Base-by-base conservation (phyloP, 1,140 invertebrate genomes). In the Trichomalopsis sarcophagae region DNA sequence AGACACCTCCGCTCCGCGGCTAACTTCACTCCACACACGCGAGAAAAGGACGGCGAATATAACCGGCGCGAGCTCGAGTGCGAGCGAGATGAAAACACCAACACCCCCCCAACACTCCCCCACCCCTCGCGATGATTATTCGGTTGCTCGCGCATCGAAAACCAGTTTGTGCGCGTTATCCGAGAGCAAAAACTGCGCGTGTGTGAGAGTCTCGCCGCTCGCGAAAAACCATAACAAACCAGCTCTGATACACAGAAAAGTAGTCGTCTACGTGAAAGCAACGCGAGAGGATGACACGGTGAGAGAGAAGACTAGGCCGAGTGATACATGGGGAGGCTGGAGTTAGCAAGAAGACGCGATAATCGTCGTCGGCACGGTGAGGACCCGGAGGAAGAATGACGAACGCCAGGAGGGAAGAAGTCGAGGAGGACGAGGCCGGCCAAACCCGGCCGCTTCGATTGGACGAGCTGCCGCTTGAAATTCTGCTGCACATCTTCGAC, bases 401-500 rank as follows among this genome's bases (percentile, higher is more conserved):
- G 55, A 62, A 62, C 55, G 13, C 68, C 27, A 71, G 44, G 27
- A 73, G 21, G 0, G 77, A 55, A 17, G 55, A 74, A 27, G 13
- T 7, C 50, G 27, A 21, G 47, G 36, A 74, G 66, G 40, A 50
- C 10, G 13, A 10, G 21, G 5, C 50, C 69, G 47, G 21, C 10
- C 62, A 47, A 6, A n/a, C 27, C 33, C 11, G 33, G 55, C 78
- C 47, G 6, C 1, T 82, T 9, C 62, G 30, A 0, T 47, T 86
- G 3, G 88, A 92, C 74, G 87, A 87, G 14, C 88, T 93, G n/a
- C 93, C 93, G 21, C 87, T 84, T 23, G 93, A 93, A 10, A 88
- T 93, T 82, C 77, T 93, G 2, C 78, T 93, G 9, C 76, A 90
- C 47, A 93, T 93, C 76, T 93, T 93, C 55, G 90, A 93, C 84